Base-by-base conservation (phyloP, 2,888 invertebrate species). In the Tipula vernalis region DNA sequence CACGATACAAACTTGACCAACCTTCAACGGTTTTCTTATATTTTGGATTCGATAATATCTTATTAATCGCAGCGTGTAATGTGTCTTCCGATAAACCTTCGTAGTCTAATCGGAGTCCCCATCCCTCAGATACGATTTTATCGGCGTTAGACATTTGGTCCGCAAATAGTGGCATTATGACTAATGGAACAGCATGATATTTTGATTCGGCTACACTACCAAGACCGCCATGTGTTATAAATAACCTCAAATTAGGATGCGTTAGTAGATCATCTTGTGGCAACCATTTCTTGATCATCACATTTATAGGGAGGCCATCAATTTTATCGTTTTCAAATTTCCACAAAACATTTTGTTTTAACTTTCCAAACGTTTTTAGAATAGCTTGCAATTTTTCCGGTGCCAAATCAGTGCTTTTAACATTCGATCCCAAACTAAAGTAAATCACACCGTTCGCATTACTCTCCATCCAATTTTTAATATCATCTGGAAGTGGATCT, bases 261-360 rank as follows among this genome's bases (percentile, higher is more conserved):
- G 93, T 94, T 90, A 95, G 90, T 71, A 95, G 93, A 88, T 94
- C 94, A 88, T 93, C 93, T 89, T 96, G 96, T 0, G 95, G 95
- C 47, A 95, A 89, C 95, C 95, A 39, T 39, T 39, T 39, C 39
- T 39, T 39, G 39, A 39, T 39, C 39, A 39, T 39, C 39, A 39
- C 39, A 39, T 39, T 39, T 6, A 2, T 6, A 6, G 39, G 39
- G 5, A 39, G 39, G 39, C 39, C 39, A 39, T 92, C 92, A 15
- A 93, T 89, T 18, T 93, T 92, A 0, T 93, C 93, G 41, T 89
- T 89, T 88, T 95, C 95, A 94, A 94, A 95, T 91, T 95, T 95
- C 95, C 95, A 95, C 13, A 95, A 89, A 0, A 95, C 93, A 2
- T 92, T 93, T 88, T 95, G 94, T 88, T 95, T 94, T 0, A 95